Base-by-base conservation (phyloP, 2,797 vertebrate genomes). In the Arrhamphus sclerolepis region DNA sequence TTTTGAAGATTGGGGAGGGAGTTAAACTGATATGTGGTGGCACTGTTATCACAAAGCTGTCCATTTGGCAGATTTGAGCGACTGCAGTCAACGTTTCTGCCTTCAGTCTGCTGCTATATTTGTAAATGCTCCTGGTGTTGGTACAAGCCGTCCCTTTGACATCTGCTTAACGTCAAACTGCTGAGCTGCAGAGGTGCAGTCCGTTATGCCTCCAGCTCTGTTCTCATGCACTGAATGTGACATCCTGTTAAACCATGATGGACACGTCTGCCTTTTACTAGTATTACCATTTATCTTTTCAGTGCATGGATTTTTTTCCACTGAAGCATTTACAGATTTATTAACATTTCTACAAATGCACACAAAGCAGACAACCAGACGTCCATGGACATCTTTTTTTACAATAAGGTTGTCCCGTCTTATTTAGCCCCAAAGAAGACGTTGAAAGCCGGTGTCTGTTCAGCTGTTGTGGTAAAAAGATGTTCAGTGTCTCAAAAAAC, bases 151-250 rank as follows among this genome's bases (percentile, higher is more conserved):
- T 82, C 68, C 68, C 62, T 73, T 60, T 75, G 81, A 80, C 75
- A 81, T 80, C 73, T 73, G 50, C 72, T 72, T 66, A 73, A 67
- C 46, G 52, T 60, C 62, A 58, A 46, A 38, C 82, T 78, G 67
- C 75, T 68, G 75, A 78, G 65, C 60, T 61, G 56, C 62, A 58
- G 68, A 75, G 67, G 52, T 59, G 57, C 62, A 61, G 68, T 66
- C 68, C 59, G 46, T 75, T 62, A 31, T 19, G 39, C 54, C 24
- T 62, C 58, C 53, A 50, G 53, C 39, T 43, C 38, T 0, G 62
- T 21, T 47, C 57, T 42, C 59, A 29, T 26, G 20, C 13, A 10
- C 11, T 19, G 10, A 49, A 46, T 52, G 34, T 59, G 48, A 71
- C 24, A 41, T 55, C 24, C 46, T 34, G 19, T 57, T 34, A 31